Evolutionary conservation across 92 coral and sea anemone species (phyloP).

Genomic region (Siderastrea siderea): DNA sequence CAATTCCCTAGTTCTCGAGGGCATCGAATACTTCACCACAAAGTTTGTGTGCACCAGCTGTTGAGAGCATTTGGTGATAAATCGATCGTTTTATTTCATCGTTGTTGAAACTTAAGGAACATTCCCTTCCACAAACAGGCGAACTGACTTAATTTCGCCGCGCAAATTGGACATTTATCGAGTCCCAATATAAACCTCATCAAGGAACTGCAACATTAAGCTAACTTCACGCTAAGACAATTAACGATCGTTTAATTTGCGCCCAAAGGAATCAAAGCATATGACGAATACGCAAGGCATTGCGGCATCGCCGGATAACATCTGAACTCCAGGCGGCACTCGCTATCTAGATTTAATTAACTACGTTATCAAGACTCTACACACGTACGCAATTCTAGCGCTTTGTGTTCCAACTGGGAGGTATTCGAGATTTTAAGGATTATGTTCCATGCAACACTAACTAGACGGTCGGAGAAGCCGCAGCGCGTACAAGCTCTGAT

Average conservation of each 20-base stretch:
- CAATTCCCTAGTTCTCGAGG: constrained; percentile 10
- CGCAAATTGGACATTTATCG: constrained; percentile 3
- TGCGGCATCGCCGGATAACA: constrained; percentile 34
- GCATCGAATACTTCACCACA: constrained; percentile 32
- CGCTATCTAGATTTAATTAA: constrained; percentile 68
- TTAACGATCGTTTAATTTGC: constrained; percentile 35
- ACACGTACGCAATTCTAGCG: constrained; percentile 43
- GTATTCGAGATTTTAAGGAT: constrained; percentile 44
- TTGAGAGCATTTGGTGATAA: constrained; percentile 66
- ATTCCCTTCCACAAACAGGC: neutral
- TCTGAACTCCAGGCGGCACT: constrained; percentile 55
- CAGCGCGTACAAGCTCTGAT: neutral
- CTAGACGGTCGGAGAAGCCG: constrained; percentile 11
- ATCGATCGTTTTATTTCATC: constrained; percentile 46
- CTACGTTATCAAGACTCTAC: constrained; percentile 61
- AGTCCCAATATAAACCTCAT: constrained; percentile 39
- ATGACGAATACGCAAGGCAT: constrained; percentile 18
- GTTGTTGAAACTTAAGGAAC: constrained; percentile 43
- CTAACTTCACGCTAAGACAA: constrained; percentile 23
- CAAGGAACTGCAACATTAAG: constrained; percentile 16
- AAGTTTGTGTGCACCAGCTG: constrained; percentile 43
- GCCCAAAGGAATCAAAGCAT: neutral
- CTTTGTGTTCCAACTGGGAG: constrained; percentile 41
- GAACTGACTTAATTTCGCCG: neutral
- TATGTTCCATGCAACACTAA: constrained; percentile 35